A percentile compares a stretch with the other conserved stretches of the same genome.
phyloP scores from a whole-genome alignment of 1,140 invertebrate species.

The Leptonema lineaticorne region DNA sequence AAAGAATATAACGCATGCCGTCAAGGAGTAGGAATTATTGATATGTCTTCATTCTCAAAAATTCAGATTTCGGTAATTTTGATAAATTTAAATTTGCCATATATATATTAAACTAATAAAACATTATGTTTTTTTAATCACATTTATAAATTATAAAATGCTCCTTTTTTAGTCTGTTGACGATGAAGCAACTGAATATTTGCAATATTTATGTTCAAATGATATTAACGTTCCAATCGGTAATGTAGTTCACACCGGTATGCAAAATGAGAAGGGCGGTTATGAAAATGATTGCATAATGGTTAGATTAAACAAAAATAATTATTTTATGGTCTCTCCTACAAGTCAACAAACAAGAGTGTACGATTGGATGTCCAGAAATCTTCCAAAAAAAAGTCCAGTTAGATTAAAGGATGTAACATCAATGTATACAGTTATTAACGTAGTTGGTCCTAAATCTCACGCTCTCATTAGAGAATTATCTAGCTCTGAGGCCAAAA shows the following conservation, averaged over 20 bases:
- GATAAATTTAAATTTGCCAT: constrained; percentile 8
- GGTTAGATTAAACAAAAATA: constrained; percentile 67
- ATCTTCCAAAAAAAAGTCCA: constrained; percentile 65
- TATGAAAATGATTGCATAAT: constrained; percentile 84
- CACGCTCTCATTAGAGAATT: constrained; percentile 70
- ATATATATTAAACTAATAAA: constrained; percentile 4
- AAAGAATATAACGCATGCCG: constrained; percentile 78
- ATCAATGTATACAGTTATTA: constrained; percentile 81
- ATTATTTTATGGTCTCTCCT: constrained; percentile 83
- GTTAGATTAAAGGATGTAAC: constrained; percentile 75
- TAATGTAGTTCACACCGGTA: constrained; percentile 75
- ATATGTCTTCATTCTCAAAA: constrained; percentile 86
- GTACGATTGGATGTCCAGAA: constrained; percentile 70
- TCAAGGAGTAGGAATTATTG: constrained; percentile 77
- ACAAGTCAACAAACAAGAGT: constrained; percentile 78
- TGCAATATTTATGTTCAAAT: constrained; percentile 77
- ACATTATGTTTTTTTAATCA: background rate
- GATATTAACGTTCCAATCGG: constrained; percentile 74
- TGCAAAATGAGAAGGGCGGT: constrained; percentile 78
- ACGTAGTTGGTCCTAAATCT: constrained; percentile 80
- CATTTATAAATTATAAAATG: background rate
- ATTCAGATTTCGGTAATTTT: constrained; percentile 70
- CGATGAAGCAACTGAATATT: constrained; percentile 65
- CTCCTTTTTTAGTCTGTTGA: constrained; percentile 54
- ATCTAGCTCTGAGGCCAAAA: constrained; percentile 67